Percentiles rank a stretch among this genome's conserved stretches.
Evolutionary conservation across 2,113 vertebrate genomes (phyloP).

Genomic region (Anoplopoma fimbria): DNA sequence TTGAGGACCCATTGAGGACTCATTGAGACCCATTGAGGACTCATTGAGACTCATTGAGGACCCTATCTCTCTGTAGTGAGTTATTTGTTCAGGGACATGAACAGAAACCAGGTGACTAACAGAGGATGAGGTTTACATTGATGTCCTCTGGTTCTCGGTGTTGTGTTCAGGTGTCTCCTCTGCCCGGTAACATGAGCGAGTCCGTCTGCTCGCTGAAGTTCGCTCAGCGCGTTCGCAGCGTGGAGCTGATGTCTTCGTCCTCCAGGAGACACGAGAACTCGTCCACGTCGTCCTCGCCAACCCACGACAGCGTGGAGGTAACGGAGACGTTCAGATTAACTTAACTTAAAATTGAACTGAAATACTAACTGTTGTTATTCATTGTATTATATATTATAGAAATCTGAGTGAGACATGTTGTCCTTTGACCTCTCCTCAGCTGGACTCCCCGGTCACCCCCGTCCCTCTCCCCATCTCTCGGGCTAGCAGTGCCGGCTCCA

Average conservation of each 20-base stretch:
- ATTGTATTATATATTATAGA: too few species aligned
- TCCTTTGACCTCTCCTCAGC: slow-evolving; percentile 63
- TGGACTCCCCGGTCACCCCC: slow-evolving; percentile 84
- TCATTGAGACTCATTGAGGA: too few species aligned
- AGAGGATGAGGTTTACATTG: too few species aligned
- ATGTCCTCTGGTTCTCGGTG: not conserved
- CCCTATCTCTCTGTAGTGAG: too few species aligned
- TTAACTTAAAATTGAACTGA: too few species aligned
- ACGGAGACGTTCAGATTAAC: not conserved
- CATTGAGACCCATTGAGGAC: too few species aligned
- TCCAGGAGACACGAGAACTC: slow-evolving; percentile 86
- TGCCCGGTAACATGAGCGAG: slow-evolving; percentile 90
- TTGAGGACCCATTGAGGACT: too few species aligned
- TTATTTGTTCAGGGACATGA: too few species aligned
- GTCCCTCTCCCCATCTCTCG: slow-evolving; percentile 82
- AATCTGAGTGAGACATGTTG: too few species aligned
- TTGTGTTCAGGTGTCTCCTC: slow-evolving; percentile 87
- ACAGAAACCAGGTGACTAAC: too few species aligned
- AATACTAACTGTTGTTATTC: too few species aligned
- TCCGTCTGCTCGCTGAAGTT: slow-evolving; percentile 96
- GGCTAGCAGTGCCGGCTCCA: slow-evolving; percentile 83
- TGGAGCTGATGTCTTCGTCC: slow-evolving; percentile 86
- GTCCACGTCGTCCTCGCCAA: slow-evolving; percentile 86
- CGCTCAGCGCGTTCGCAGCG: slow-evolving; percentile 91
- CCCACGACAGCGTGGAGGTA: slow-evolving; percentile 94